Percentiles rank a stretch among this genome's conserved stretches.
Conservation (phyloP, 2,113 vertebrate genomes). For the Austrofundulus limnaeus region DNA sequence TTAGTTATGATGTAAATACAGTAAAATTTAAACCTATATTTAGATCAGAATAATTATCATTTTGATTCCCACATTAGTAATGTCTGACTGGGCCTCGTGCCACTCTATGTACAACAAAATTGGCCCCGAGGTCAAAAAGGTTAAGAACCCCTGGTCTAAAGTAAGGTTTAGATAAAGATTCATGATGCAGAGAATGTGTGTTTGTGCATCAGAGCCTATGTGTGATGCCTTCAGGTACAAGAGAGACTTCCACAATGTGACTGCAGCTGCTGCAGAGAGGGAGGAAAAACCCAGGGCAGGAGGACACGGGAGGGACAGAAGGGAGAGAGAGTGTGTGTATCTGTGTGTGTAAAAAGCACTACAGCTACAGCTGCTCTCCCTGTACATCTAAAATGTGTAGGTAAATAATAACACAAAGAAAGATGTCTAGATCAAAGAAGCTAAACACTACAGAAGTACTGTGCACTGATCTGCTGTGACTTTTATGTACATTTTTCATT, state of each 20-base stretch:
- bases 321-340: slow-evolving; percentile 33
- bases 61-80: too few species aligned
- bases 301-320: slow-evolving; percentile 63
- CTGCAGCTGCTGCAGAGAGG: slow-evolving; percentile 76
- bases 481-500: neutral
- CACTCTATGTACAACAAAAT: too few species aligned
- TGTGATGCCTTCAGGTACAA: slow-evolving; percentile 74
- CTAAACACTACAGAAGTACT: neutral
- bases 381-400: slow-evolving; percentile 33
- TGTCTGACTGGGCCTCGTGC: too few species aligned
- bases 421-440: neutral
- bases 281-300: slow-evolving; percentile 67
- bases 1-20: too few species aligned
- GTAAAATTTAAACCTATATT: too few species aligned
- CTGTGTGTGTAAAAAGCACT: slow-evolving; percentile 40
- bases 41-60: too few species aligned
- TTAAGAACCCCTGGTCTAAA: too few species aligned
- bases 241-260: slow-evolving; percentile 63
- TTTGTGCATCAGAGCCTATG: slow-evolving; percentile 24
- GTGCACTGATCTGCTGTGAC: too few species aligned
- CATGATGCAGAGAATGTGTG: neutral
- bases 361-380: slow-evolving; percentile 58
- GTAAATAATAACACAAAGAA: slow-evolving; percentile 28
- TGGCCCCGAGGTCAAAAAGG: too few species aligned
- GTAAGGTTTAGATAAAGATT: slow-evolving; percentile 22